These are phyloP conservation scores for Chaetorhynchus papuensis DNA, from an alignment of 2,113 vertebrate species.

Conservation along the genomic window DNA sequence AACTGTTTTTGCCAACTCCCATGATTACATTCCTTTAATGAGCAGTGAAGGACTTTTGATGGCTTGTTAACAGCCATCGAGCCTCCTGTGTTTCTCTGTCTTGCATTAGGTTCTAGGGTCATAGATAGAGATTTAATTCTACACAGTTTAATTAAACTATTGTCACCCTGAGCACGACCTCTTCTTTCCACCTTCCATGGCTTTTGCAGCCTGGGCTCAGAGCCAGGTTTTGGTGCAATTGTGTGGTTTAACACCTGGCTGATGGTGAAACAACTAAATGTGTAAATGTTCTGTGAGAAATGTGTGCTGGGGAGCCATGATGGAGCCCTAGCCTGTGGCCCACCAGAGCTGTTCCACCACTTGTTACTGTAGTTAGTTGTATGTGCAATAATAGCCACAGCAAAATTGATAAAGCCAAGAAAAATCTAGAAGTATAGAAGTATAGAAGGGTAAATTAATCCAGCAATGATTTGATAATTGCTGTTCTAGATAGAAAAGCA, in stretches of 20 bases:
- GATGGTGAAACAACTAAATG: background rate
- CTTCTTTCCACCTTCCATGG: background rate
- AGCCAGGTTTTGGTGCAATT: background rate
- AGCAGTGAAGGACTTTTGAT: background rate
- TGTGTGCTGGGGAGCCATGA: background rate
- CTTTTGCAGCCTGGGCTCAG: background rate
- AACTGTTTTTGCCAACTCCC: background rate
- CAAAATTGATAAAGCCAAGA: background rate
- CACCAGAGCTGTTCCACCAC: background rate
- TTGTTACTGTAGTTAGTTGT: background rate
- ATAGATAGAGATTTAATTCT: background rate
- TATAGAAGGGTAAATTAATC: background rate
- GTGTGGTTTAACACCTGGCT: background rate
- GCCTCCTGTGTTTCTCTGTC: background rate
- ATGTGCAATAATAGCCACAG: background rate
- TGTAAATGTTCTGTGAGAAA: background rate
- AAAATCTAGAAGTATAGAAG: background rate
- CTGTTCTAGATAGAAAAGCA: background rate
- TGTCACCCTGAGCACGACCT: background rate
- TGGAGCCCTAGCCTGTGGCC: background rate
- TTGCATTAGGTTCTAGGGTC: background rate
- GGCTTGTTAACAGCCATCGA: background rate
- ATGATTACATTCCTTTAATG: background rate
- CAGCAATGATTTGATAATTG: background rate
- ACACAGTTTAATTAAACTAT: background rate